Percentiles rank a stretch among this genome's conserved stretches.
Evolutionary conservation across 2,113 vertebrate species (phyloP).

Genomic region (Lutjanus erythropterus): DNA sequence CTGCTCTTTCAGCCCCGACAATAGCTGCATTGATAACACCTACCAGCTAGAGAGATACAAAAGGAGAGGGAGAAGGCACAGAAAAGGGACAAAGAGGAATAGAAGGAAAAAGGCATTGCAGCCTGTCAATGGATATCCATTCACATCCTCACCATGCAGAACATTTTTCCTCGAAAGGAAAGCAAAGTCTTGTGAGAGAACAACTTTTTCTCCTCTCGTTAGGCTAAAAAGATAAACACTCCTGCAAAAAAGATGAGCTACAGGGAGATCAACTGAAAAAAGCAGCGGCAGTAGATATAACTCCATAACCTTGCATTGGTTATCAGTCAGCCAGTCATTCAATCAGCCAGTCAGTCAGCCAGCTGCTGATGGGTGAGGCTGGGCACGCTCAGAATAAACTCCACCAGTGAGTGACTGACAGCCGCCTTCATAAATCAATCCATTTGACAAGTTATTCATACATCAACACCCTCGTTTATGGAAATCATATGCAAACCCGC

Average conservation of each 20-base stretch:
- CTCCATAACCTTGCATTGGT: constrained; percentile 17
- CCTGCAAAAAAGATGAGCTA: background rate
- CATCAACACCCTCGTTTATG: constrained; percentile 70
- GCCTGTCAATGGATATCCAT: constrained; percentile 36
- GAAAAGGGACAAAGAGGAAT: constrained; percentile 51
- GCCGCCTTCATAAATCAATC: constrained; percentile 68
- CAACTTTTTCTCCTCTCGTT: constrained; percentile 1
- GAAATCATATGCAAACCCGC: constrained; percentile 68
- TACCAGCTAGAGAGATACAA: constrained; percentile 54
- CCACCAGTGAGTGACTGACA: constrained; percentile 66
- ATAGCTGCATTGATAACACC: constrained; percentile 76
- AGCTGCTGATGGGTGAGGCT: constrained; percentile 36
- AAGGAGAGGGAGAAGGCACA: constrained; percentile 46
- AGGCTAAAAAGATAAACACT: constrained; percentile 3
- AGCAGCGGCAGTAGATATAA: background rate
- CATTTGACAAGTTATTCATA: constrained; percentile 71
- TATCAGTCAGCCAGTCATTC: constrained; percentile 51
- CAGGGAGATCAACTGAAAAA: background rate
- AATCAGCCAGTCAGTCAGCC: constrained; percentile 37
- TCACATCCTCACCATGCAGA: constrained; percentile 31
- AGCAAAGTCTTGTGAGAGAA: constrained; percentile 2
- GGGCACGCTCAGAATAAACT: constrained; percentile 56
- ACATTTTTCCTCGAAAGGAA: constrained; percentile 23
- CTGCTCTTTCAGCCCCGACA: constrained; percentile 74
- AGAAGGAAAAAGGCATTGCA: constrained; percentile 23